These are phyloP conservation scores for Rhogogaster chlorosoma DNA, from an alignment of 2,888 invertebrate species.

Conservation along the genomic window DNA sequence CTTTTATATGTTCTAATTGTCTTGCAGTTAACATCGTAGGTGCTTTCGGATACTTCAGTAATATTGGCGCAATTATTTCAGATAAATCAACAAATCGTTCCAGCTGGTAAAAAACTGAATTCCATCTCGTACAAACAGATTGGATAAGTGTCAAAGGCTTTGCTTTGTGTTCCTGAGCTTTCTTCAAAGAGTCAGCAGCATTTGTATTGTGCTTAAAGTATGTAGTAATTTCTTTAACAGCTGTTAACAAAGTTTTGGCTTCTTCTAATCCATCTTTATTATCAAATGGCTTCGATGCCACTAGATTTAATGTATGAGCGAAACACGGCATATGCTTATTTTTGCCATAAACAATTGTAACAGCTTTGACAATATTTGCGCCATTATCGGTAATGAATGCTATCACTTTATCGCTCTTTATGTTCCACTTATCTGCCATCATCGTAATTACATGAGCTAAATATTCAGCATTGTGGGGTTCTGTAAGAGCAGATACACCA, in stretches of 20 bases:
- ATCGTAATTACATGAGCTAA: conserved; percentile 29
- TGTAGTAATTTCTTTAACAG: conserved; percentile 56
- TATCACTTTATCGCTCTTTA: conserved; percentile 46
- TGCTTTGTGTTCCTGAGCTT: conserved; percentile 24
- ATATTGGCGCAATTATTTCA: conserved; percentile 58
- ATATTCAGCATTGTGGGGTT: conserved; percentile 52
- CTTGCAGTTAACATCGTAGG: conserved; percentile 64
- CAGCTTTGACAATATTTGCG: conserved; percentile 55
- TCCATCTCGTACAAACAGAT: conserved; percentile 65
- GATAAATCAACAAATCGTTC: conserved; percentile 61
- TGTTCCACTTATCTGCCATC: conserved; percentile 49
- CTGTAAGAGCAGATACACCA: conserved; percentile 49
- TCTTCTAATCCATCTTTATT: conserved; percentile 17
- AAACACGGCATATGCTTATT: conserved; percentile 55
- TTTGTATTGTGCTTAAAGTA: conserved; percentile 52
- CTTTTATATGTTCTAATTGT: conserved; percentile 62
- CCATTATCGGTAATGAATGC: conserved; percentile 56
- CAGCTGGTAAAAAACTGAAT: conserved; percentile 63
- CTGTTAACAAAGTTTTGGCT: conserved; percentile 47
- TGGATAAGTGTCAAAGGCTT: conserved; percentile 61
- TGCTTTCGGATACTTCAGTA: conserved; percentile 63
- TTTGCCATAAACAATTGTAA: conserved; percentile 49
- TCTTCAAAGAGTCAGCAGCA: conserved; percentile 50
- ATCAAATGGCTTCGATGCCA: conserved; percentile 39
- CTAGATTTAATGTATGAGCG: conserved; percentile 55